Percentiles rank a stretch among this genome's conserved stretches.
Evolutionary conservation across 1,140 invertebrate species (phyloP).

Genomic region (Chelonus insularis): DNA sequence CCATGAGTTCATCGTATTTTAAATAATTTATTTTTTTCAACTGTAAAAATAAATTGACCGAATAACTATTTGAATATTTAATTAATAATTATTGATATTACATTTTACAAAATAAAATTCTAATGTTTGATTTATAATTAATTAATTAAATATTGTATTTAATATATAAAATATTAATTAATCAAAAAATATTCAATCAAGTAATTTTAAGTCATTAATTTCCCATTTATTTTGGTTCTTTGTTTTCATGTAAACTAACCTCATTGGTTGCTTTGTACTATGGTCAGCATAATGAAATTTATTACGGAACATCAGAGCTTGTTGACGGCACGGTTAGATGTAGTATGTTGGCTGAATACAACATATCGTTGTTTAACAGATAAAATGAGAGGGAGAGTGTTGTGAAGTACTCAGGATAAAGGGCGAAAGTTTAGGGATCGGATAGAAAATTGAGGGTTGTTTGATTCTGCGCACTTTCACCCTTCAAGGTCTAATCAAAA

Average conservation of each 20-base stretch:
- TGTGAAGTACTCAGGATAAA: no score
- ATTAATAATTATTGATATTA: no score
- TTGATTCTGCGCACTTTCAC: neutral
- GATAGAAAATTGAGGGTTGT: slow-evolving; percentile 11
- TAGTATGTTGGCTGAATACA: neutral
- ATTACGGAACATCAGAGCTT: slow-evolving; percentile 23
- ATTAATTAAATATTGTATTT: no score
- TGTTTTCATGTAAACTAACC: slow-evolving; percentile 1
- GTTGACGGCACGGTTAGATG: slow-evolving; percentile 15
- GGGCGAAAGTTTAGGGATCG: slow-evolving; percentile 7
- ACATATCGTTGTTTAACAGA: neutral
- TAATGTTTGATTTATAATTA: no score
- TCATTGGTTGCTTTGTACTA: slow-evolving; percentile 11
- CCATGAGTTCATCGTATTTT: no score
- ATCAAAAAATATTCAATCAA: no score
- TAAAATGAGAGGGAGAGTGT: slow-evolving; percentile 3
- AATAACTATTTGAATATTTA: no score
- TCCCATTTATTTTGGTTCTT: neutral
- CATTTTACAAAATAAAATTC: no score
- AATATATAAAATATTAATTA: no score
- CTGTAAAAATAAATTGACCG: no score
- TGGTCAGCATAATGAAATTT: slow-evolving; percentile 23
- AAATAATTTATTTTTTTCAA: no score
- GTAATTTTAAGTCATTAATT: no score
- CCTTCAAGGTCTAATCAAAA: neutral